Percentiles rank a stretch among this genome's conserved stretches.
Evolutionary conservation across 2,888 invertebrate genomes (phyloP).

Genomic region (Ophion ventricosus): DNA sequence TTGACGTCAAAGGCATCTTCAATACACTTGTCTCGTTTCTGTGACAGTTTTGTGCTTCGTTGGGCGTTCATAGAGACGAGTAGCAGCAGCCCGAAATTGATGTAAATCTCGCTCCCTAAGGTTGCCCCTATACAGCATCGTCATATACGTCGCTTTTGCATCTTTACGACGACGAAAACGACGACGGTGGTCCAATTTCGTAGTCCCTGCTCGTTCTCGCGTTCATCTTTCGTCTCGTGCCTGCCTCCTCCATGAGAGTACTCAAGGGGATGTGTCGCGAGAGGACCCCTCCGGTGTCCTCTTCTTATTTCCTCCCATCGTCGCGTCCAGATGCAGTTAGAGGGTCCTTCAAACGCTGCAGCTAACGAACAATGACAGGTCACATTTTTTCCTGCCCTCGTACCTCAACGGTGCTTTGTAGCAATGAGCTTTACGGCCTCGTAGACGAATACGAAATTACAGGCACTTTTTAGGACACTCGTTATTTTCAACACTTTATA

Average conservation of each 20-base stretch:
- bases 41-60: constrained; percentile 28
- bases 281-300: too few relatives aligned
- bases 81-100: background rate
- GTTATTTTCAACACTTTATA: background rate
- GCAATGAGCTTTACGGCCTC: background rate
- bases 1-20: constrained; percentile 51
- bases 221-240: background rate
- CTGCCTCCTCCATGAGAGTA: constrained; percentile 26
- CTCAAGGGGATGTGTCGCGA: background rate
- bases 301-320: constrained; percentile 29
- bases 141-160: constrained; percentile 4
- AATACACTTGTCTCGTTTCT: constrained; percentile 8
- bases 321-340: constrained; percentile 20
- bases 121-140: background rate
- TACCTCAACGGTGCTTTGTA: background rate
- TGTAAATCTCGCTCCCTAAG: constrained; percentile 4
- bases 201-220: constrained; percentile 2
- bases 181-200: constrained; percentile 39
- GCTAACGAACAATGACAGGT: constrained; percentile 8
- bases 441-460: background rate
- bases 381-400: background rate
- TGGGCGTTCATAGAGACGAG: constrained; percentile 2
- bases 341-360: constrained; percentile 18
- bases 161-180: background rate
- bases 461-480: background rate